Evolutionary conservation across 2,888 invertebrate genomes (phyloP), one percentile per base, ranked within the genome.

Genomic region (Thecocarcelia acutangulata): DNA sequence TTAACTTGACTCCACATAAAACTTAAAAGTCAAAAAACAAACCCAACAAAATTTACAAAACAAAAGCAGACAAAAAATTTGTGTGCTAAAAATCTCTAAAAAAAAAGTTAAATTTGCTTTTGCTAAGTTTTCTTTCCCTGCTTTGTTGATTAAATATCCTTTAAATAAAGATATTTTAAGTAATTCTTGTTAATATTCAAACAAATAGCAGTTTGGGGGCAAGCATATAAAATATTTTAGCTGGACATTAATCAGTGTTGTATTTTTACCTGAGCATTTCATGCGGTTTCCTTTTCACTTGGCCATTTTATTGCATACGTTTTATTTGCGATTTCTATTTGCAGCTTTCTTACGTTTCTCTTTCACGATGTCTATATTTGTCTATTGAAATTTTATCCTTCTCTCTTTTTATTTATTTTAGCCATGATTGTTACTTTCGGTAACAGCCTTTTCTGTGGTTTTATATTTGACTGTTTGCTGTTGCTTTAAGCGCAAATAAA

Each of bases 211-310:
- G 6, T 11, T 54, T 19, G 1, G 42, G 8, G 11, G 24, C 5
- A 52, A 48, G 15, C 6, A 28, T 0, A 48, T 48, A 48, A 50
- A 24, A 28, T 52, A 44, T 52, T 68, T 52, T 37, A 76, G 46
- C 69, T 59, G 44, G 40, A 70, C 83, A 80, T 83, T 83, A 83
- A 83, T 83, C 83, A 78, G 83, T 66, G 83, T 80, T 78, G 80
- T 66, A 72, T 68, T 80, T 83, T 83, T 83, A 61, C 77, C 83
- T 77, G 52, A 48, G 69, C 72, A 77, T 80, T 83, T 72, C 64
- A 63, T 79, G 83, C 33, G 79, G 75, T 76, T 79, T 70, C 59
- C 48, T 59, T 63, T 64, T 66, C 63, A 56, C 74, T 28, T 52
- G 9, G 13, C 24, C 61, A 61, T 48, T 21, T 66, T 58, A 66